Percentiles rank a stretch among this genome's conserved stretches.
phyloP scores from a whole-genome alignment of 2,113 vertebrate genomes.

The Perca flavescens region DNA sequence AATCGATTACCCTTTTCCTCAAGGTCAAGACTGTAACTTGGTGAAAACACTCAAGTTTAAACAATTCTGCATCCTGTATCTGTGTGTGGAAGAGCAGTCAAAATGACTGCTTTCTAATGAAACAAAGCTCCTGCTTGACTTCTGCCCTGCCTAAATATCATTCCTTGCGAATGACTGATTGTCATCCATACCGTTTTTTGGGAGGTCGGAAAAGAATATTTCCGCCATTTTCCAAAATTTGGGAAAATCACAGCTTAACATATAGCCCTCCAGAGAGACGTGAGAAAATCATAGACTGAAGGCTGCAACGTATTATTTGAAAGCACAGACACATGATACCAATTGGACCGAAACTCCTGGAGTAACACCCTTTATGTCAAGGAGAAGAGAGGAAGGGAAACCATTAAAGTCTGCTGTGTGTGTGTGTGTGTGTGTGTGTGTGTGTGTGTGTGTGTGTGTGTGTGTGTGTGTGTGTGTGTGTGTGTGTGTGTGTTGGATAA shows the following conservation, averaged over 20 bases:
- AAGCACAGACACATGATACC: conserved; percentile 69
- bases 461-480: too few relatives aligned
- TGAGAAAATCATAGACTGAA: conserved; percentile 56
- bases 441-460: conserved; percentile 31
- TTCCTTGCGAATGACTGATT: conserved; percentile 50
- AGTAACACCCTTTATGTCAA: conserved; percentile 49
- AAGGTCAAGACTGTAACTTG: too few relatives aligned
- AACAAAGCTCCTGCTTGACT: conserved; percentile 30
- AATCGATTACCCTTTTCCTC: too few relatives aligned
- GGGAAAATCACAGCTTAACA: conserved; percentile 54
- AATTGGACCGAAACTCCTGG: conserved; percentile 64
- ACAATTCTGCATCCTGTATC: not conserved
- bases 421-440: conserved; percentile 37
- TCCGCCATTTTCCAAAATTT: conserved; percentile 50
- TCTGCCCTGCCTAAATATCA: conserved; percentile 34
- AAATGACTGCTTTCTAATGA: conserved; percentile 3
- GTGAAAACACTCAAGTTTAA: too few relatives aligned
- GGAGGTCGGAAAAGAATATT: conserved; percentile 9
- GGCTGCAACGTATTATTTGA: conserved; percentile 51
- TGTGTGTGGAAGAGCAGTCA: not conserved
- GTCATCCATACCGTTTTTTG: not conserved
- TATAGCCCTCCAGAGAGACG: conserved; percentile 59
- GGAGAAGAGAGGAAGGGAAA: conserved; percentile 30
- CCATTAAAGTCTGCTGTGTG: conserved; percentile 21
- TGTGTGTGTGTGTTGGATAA: not conserved